Base-by-base conservation (phyloP, 2,888 invertebrate genomes). In the Cartodere bifasciata region DNA sequence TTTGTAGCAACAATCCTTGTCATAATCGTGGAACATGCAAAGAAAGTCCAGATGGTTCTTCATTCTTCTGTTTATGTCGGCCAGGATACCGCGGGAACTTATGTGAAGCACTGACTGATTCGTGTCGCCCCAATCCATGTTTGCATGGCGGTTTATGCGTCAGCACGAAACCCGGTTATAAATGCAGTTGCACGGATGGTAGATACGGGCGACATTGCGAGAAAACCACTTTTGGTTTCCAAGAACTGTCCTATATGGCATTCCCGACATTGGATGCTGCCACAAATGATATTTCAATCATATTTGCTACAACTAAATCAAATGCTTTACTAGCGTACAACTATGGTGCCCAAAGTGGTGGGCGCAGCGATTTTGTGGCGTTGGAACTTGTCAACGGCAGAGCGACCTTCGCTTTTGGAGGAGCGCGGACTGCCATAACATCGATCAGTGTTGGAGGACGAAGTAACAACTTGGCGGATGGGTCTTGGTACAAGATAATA, bases 81-180 rank as follows among this genome's bases (percentile, higher is more conserved):
- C 83, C 87, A 2, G 91, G 91, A 1, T 94, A 86, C 56, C 72
- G 86, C 7, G 94, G 95, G 2, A 84, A 83, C 55, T 79, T 81
- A 43, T 95, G 94, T 55, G 90, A 92, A 63, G 76, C 79, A 12
- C 67, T 83, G 3, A 80, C 86, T 1, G 88, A 91, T 54, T 85
- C 86, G 1, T 95, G 94, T 52, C 68, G 88, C 36, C 86, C 88
- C 1, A 90, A 91, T 57, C 92, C 91, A n/a, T 94, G 94, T 49
- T 63, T 85, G 38, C 70, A 88, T 54, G 90, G 87, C 14, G 92
- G 92, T 16, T 68, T 84, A 24, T 94, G 94, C 51, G 75, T 87
- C 10, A 79, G 82, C 39, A 63, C 86, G n/a, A 85, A 86, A 51
- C 85, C 87, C 4, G 87, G 87, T 17, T 91, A 85, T 52, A 75